These are phyloP conservation scores for Platypus cylindrus DNA, from an alignment of 2,888 invertebrate species.

Conservation along the genomic window DNA sequence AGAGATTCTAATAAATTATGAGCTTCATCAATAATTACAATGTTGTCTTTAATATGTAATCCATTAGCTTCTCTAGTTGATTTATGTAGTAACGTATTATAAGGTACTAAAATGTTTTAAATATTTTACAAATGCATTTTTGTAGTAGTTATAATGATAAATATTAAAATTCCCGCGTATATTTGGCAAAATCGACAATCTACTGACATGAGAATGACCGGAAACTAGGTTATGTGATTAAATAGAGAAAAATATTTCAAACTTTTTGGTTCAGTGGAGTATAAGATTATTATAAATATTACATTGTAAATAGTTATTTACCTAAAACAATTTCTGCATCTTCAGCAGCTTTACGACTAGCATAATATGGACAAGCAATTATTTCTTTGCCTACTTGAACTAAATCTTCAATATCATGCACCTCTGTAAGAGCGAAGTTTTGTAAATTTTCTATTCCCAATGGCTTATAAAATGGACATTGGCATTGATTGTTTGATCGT, in stretches of 20 bases:
- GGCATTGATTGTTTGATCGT: conserved; percentile 37
- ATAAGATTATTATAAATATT: too few species aligned
- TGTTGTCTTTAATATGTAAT: conserved; percentile 54
- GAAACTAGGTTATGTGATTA: too few species aligned
- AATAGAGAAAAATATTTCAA: too few species aligned
- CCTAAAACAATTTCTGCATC: conserved; percentile 68
- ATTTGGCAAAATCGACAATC: too few species aligned
- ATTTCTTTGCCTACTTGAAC: conserved; percentile 52
- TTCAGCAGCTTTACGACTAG: conserved; percentile 65
- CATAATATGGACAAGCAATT: conserved; percentile 90
- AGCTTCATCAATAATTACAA: conserved; percentile 86
- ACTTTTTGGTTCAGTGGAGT: too few species aligned
- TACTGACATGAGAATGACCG: too few species aligned
- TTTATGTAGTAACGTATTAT: conserved; percentile 69
- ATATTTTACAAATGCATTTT: too few species aligned
- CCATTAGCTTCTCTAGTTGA: conserved; percentile 56
- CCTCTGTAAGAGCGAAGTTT: conserved; percentile 51
- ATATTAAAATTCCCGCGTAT: too few species aligned
- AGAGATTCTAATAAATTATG: conserved; percentile 91
- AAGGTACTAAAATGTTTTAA: conserved; percentile 49
- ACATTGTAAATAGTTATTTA: conserved; percentile 13
- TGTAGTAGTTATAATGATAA: too few species aligned
- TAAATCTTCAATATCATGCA: conserved; percentile 82
- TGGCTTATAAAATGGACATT: conserved; percentile 59
- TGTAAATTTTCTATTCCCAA: conserved; percentile 48